phyloP scores from a whole-genome alignment of 92 coral and sea anemone species.

The Bergia puertoricense region DNA sequence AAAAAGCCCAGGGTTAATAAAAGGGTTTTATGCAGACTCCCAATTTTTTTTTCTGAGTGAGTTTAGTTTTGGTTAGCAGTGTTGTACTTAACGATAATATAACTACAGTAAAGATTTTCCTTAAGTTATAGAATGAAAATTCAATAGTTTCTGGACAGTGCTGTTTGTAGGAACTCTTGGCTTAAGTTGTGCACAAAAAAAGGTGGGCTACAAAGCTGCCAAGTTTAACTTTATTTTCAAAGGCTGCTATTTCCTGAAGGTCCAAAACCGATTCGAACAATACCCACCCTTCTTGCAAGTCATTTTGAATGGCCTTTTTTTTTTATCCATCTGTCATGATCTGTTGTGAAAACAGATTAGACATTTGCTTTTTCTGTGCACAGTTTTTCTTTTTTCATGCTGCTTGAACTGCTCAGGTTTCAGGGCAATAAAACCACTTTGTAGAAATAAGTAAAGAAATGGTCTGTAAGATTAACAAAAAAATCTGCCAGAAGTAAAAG shows the following conservation, averaged over 20 bases:
- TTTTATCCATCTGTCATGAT: not conserved
- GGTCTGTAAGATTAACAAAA: not conserved
- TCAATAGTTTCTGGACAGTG: not conserved
- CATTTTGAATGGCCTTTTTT: not conserved
- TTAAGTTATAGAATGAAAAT: not conserved
- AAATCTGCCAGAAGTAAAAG: constrained; percentile 5
- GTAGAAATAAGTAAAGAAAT: constrained; percentile 4
- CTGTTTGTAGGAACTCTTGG: not conserved
- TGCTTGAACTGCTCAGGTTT: not conserved
- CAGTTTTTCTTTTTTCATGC: not conserved
- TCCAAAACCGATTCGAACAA: not conserved
- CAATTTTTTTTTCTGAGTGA: too few species aligned
- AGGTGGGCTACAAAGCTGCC: not conserved
- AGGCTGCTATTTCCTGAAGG: not conserved
- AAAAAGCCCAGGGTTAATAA: too few species aligned
- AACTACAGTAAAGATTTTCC: not conserved
- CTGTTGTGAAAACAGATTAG: not conserved
- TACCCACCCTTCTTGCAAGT: not conserved
- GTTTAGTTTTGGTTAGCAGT: too few species aligned
- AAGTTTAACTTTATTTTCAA: not conserved
- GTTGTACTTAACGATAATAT: too few species aligned
- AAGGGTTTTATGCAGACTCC: too few species aligned
- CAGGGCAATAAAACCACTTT: not conserved
- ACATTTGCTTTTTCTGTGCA: not conserved
- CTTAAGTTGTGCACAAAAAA: constrained; percentile 9